Evolutionary conservation across 2,113 vertebrate genomes (phyloP).

Genomic region (Oenanthe oenanthe): DNA sequence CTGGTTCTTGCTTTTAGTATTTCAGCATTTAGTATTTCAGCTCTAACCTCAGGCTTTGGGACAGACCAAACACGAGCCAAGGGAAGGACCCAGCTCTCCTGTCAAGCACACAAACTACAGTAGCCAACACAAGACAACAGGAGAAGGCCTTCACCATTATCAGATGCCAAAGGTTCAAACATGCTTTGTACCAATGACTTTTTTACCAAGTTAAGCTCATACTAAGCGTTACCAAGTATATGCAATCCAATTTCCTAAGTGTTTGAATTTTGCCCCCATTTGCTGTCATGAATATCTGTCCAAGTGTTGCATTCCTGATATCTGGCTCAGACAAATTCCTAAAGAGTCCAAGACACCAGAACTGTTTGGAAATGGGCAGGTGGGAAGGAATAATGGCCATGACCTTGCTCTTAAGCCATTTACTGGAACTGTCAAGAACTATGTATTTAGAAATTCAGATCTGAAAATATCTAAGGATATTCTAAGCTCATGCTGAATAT

Average conservation of each 20-base stretch:
- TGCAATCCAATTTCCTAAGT: not conserved
- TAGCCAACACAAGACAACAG: not conserved
- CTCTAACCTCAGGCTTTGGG: not conserved
- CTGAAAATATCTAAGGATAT: not conserved
- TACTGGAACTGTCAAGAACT: not conserved
- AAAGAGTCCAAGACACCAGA: not conserved
- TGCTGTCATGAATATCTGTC: not conserved
- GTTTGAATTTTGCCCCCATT: not conserved
- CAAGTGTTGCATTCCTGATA: not conserved
- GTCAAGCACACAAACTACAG: not conserved
- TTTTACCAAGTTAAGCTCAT: not conserved
- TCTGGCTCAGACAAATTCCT: not conserved
- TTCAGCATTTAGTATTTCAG: not conserved
- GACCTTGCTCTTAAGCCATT: not conserved
- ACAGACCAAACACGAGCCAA: not conserved
- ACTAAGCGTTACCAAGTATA: rapidly evolving
- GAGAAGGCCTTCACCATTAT: not conserved
- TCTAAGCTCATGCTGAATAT: not conserved
- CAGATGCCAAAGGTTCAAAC: not conserved
- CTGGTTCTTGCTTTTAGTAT: not conserved
- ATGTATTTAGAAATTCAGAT: not conserved
- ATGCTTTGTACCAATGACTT: not conserved
- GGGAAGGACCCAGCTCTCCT: not conserved
- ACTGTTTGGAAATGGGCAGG: not conserved
- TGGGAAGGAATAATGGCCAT: not conserved